These are phyloP conservation scores for Phasia obesa DNA, from an alignment of 2,888 invertebrate species.

Conservation along the genomic window DNA sequence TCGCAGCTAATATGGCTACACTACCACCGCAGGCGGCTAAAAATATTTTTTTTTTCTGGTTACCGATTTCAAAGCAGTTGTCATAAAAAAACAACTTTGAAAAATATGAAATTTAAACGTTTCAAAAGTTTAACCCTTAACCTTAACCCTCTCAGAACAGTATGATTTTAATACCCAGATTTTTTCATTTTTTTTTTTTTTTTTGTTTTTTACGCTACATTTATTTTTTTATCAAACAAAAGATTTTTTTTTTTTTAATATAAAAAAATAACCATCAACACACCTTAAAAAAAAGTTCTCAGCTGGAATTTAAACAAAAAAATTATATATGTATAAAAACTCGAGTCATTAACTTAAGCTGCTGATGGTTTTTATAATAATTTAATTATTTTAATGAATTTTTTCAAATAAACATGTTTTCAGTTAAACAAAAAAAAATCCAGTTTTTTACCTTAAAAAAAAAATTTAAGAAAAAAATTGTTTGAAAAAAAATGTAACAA, in stretches of 20 bases:
- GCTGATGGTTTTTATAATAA: constrained; percentile 71
- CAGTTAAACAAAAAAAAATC: constrained; percentile 24
- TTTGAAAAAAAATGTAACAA: constrained; percentile 18
- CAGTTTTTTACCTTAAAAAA: constrained; percentile 32
- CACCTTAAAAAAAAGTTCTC: constrained; percentile 4
- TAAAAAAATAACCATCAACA: not conserved
- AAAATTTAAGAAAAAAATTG: constrained; percentile 33
- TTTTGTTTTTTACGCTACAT: too few species aligned
- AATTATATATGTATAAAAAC: constrained; percentile 8
- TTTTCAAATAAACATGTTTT: constrained; percentile 61
- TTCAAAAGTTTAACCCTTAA: constrained; percentile 59
- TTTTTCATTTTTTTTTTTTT: not conserved
- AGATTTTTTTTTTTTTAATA: constrained; percentile 30
- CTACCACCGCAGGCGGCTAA: too few species aligned
- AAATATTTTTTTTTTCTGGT: too few species aligned
- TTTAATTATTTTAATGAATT: constrained; percentile 72
- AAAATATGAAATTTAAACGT: not conserved
- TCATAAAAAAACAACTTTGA: not conserved
- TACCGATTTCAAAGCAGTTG: constrained; percentile 26
- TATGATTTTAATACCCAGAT: not conserved
- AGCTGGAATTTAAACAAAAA: constrained; percentile 4
- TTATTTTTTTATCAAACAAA: constrained; percentile 21
- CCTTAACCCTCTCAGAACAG: constrained; percentile 8
- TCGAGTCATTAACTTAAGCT: constrained; percentile 67
- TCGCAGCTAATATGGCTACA: too few species aligned